These are phyloP conservation scores for Catonia carolina DNA, from an alignment of 2,888 invertebrate genomes.

Conservation along the genomic window DNA sequence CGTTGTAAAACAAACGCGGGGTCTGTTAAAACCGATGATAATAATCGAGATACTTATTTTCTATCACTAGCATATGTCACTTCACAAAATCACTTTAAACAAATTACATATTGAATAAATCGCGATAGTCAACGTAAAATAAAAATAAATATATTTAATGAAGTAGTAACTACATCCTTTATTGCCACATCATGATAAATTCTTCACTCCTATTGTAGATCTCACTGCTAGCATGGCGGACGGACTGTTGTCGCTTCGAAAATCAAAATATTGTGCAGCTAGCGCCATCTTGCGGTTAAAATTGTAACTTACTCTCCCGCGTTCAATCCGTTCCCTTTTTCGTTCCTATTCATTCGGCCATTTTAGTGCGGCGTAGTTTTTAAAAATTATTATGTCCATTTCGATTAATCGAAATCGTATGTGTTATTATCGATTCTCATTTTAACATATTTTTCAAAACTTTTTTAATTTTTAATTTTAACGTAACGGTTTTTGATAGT, in stretches of 20 bases:
- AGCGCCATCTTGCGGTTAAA: slow-evolving; percentile 26
- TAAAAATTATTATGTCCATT: background rate
- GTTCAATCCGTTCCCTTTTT: slow-evolving; percentile 23
- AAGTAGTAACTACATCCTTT: slow-evolving; percentile 17
- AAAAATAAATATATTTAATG: background rate
- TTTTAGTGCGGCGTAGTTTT: slow-evolving; percentile 1
- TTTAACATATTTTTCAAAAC: background rate
- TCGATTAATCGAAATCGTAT: background rate
- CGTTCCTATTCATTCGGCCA: background rate
- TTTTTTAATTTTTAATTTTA: too few relatives aligned
- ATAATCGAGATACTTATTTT: slow-evolving; percentile 16
- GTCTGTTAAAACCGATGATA: slow-evolving; percentile 11
- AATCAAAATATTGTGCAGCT: slow-evolving; percentile 29
- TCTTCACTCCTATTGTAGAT: slow-evolving; percentile 17
- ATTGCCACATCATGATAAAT: slow-evolving; percentile 28
- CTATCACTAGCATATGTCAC: slow-evolving; percentile 19
- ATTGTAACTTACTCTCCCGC: slow-evolving; percentile 24
- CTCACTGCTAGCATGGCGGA: slow-evolving; percentile 31
- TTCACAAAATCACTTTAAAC: slow-evolving; percentile 18
- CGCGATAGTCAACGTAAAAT: slow-evolving; percentile 9
- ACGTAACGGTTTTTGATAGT: too few relatives aligned
- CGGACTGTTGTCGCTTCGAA: slow-evolving; percentile 31
- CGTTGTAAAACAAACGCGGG: slow-evolving; percentile 26
- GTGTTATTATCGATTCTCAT: background rate
- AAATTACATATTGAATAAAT: slow-evolving; percentile 22